These are phyloP conservation scores for Digitonthophagus gazella DNA, from an alignment of 2,888 invertebrate species.

Conservation along the genomic window DNA sequence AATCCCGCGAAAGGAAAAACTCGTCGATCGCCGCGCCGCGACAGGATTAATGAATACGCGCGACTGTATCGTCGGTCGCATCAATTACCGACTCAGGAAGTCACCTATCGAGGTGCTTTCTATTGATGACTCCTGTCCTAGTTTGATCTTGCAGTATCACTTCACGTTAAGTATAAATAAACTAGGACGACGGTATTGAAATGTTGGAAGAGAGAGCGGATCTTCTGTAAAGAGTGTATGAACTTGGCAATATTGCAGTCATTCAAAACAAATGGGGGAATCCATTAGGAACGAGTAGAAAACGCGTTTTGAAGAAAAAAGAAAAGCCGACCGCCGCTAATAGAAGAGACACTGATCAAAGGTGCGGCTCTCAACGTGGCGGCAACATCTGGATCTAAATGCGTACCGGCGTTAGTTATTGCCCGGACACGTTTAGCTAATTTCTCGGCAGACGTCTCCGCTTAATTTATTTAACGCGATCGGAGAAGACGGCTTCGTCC, in stretches of 20 bases:
- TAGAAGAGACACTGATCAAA: not conserved
- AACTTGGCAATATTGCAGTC: not conserved
- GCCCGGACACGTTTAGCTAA: constrained; percentile 7
- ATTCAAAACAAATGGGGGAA: not conserved
- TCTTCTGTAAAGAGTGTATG: too few species aligned
- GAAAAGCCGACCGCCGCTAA: not conserved
- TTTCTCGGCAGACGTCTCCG: not conserved
- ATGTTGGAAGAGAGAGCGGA: not conserved
- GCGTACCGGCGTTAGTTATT: constrained; percentile 7
- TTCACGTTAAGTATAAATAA: too few species aligned
- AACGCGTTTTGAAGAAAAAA: not conserved
- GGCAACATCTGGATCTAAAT: constrained; percentile 16
- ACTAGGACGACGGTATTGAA: too few species aligned
- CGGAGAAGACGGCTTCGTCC: not conserved
- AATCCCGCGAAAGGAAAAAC: not conserved
- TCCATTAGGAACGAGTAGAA: not conserved
- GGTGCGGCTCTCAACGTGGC: not conserved
- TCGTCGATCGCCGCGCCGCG: not conserved
- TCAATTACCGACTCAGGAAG: not conserved
- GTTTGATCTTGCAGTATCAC: too few species aligned
- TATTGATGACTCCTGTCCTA: too few species aligned
- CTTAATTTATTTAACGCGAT: not conserved
- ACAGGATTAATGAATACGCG: not conserved
- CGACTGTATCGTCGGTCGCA: not conserved
- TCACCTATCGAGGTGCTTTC: too few species aligned